These are phyloP conservation scores for Sebastolobus alascanus DNA, from an alignment of 2,797 vertebrate genomes.

Conservation along the genomic window DNA sequence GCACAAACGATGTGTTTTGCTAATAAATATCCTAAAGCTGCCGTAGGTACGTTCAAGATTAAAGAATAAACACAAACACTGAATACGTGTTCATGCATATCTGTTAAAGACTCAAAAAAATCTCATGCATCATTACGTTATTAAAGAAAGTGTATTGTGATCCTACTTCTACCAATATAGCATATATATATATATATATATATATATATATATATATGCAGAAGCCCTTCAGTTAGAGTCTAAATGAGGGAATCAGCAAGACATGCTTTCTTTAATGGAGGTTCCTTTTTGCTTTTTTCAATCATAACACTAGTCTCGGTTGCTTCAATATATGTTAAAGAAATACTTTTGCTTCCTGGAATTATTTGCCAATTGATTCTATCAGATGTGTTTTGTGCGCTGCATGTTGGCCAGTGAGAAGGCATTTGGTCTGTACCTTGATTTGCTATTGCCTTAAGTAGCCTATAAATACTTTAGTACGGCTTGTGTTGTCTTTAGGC, in stretches of 20 bases:
- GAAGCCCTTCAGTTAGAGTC: neutral
- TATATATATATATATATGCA: too few relatives aligned
- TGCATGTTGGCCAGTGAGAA: neutral
- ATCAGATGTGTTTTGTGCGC: neutral
- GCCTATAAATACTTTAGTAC: neutral
- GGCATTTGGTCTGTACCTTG: neutral
- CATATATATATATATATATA: too few relatives aligned
- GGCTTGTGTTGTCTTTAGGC: too few relatives aligned
- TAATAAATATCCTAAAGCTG: conserved; percentile 27
- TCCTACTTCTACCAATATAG: neutral
- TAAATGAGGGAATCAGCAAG: neutral
- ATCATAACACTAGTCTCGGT: neutral
- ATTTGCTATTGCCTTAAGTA: neutral
- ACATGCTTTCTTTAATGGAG: neutral
- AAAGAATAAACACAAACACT: conserved; percentile 13
- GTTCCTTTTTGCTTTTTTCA: neutral
- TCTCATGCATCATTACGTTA: neutral
- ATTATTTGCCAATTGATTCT: neutral
- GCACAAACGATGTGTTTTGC: conserved; percentile 13
- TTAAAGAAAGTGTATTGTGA: neutral
- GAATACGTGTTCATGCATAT: neutral
- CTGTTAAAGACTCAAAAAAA: neutral
- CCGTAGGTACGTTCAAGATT: conserved; percentile 10
- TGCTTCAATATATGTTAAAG: neutral
- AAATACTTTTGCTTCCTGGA: neutral